These are phyloP conservation scores for Eclectus roratus DNA, from an alignment of 2,113 vertebrate genomes.

Conservation along the genomic window DNA sequence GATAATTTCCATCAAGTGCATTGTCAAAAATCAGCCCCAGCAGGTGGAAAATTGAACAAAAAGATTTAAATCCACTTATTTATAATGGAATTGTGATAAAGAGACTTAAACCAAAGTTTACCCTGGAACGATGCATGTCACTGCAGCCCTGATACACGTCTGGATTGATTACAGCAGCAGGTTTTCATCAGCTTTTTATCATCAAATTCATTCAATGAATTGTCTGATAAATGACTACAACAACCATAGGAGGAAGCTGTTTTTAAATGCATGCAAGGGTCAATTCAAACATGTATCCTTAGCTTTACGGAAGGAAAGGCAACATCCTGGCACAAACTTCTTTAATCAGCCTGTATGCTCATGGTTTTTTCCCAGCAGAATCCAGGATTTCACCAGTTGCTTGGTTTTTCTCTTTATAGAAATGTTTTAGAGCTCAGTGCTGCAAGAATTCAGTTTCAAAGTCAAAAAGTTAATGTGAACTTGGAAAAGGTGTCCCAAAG, in stretches of 20 bases:
- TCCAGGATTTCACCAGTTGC: background rate
- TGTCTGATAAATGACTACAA: background rate
- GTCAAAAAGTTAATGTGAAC: background rate
- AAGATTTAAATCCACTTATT: background rate
- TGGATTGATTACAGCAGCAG: background rate
- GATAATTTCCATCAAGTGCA: background rate
- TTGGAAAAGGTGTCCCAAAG: background rate
- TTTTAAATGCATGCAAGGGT: background rate
- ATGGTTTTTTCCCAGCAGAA: fast-evolving
- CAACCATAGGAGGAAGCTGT: background rate
- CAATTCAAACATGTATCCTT: background rate
- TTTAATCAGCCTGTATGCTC: background rate
- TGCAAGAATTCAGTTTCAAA: background rate
- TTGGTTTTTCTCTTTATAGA: background rate
- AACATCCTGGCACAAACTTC: no score
- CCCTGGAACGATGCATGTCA: background rate
- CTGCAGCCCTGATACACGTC: background rate
- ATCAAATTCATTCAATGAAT: no score
- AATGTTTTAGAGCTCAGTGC: background rate
- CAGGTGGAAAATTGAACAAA: background rate
- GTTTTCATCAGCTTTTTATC: background rate
- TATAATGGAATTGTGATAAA: background rate
- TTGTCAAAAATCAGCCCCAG: background rate
- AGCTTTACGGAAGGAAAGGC: background rate
- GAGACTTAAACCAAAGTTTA: background rate